Evolutionary conservation across 2,797 vertebrate species (phyloP).

Genomic region (Molothrus aeneus): DNA sequence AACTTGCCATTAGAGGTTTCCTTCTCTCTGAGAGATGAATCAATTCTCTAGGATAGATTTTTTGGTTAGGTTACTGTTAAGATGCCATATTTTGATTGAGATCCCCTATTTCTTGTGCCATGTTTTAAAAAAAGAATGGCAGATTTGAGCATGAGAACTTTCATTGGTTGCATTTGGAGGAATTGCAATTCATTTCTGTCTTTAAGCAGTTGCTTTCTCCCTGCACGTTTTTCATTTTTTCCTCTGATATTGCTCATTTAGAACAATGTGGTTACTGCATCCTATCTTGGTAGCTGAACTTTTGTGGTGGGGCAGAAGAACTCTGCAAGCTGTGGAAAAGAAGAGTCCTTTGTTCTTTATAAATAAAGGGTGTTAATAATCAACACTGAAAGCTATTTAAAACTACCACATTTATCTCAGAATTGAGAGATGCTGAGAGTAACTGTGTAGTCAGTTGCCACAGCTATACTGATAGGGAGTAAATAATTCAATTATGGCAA

Average conservation of each 20-base stretch:
- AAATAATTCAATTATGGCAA: not conserved
- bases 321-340: not conserved
- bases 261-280: not conserved
- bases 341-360: not conserved
- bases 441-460: not conserved
- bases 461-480: not conserved
- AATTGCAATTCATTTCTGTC: not conserved
- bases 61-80: not conserved
- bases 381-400: not conserved
- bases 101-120: not conserved
- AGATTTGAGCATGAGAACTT: not conserved
- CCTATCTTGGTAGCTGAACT: not conserved
- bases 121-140: not conserved
- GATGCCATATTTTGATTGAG: not conserved
- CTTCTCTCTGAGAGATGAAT: not conserved
- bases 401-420: not conserved
- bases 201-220: not conserved
- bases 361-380: not conserved
- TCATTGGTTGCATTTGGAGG: not conserved
- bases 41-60: not conserved
- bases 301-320: not conserved
- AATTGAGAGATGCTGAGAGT: not conserved
- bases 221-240: not conserved
- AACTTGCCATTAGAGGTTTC: not conserved
- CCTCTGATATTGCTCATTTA: not conserved